Evolutionary conservation across 2,797 vertebrate species (phyloP), one percentile per base, ranked within the genome.

Genomic region (Holocentrus rufus): DNA sequence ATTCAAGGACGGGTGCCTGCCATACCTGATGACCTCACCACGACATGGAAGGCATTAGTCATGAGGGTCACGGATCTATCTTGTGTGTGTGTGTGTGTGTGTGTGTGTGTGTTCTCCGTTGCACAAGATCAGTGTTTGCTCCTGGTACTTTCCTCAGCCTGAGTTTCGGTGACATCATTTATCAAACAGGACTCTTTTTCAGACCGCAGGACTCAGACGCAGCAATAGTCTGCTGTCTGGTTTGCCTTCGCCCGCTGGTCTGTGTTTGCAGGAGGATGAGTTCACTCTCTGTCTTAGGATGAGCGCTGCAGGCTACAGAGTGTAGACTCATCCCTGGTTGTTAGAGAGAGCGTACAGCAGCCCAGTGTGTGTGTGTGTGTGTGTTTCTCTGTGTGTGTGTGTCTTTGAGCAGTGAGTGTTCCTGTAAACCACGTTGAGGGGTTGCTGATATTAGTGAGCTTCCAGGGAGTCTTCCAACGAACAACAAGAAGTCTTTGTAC

Each of bases 161-260:
- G 63, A 87, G 85, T 83, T 87, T 86, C 62, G 71, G 58, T 93
- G 90, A 93, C 89, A 85, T 92, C 85, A 92, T 82, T 84, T 74
- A 65, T 90, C 85, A 90, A 92, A 91, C 81, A 91, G 70, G 58
- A 56, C 72, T 79, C 30, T 60, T 81, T 78, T 78, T 72, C 53
- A 82, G 83, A 56, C 65, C 67, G 53, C 60, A 55, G 52, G 65
- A 72, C 63, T 78, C 79, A 80, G 79, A 86, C 77, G 72, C 57
- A 77, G 53, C 47, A 53, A 65, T 10, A 69, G 58, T 67, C 63
- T 31, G 73, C 10, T 85, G 83, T 88, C 87, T 86, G 72, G 52
- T 72, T 80, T 82, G 67, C 52, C 73, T 78, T 66, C 67, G 20
- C 44, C 56, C 25, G 0, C 74, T 55, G 62, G 64, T 80, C 47